Evolutionary conservation across 2,888 invertebrate species (phyloP), one percentile per base, ranked within the genome.

Genomic region (Lysandra bellargus): DNA sequence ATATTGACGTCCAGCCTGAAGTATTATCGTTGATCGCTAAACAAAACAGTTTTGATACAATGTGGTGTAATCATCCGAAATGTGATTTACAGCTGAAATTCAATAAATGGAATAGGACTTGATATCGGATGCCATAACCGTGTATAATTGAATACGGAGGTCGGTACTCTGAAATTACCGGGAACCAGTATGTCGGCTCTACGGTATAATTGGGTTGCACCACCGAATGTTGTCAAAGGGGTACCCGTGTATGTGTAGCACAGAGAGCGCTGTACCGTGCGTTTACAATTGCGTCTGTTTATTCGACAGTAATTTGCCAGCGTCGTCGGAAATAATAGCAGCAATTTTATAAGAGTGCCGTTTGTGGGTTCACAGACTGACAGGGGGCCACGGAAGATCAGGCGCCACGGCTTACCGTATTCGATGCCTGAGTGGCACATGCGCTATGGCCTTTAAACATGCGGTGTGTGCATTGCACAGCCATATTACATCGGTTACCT

Each of bases 201-300:
- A 23, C 9, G 9, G 17, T 23, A 57, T 57, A 57, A 57, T 57
- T 17, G 17, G 57, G 14, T 14, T 57, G 57, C 57, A 23, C 9
- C n/a, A 7, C 61, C 61, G 61, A 61, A n/a, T 23, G 23, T 23
- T 61, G 61, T 61, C 61, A 61, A 61, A 61, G 61, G n/a, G n/a
- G 1, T 5, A 1, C 12, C n/a, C 6, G 61, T 61, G 23, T 61
- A 6, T 23, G 23, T 61, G 23, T 61, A 4, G 17, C 4, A 61
- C n/a, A 60, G 60, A n/a, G 60, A 60, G 60, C 60, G n/a, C 23
- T 23, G 61, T 61, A 61, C 61, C 61, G 61, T n/a, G 23, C 61
- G 49, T 49, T 49, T 49, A 49, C 49, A 2, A 9, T 44, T 44
- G 44, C 44, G 9, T 49, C 2, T 49, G 49, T 49, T 49, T 49